Conservation (phyloP, 2,113 vertebrate genomes). For the Chionis minor region DNA sequence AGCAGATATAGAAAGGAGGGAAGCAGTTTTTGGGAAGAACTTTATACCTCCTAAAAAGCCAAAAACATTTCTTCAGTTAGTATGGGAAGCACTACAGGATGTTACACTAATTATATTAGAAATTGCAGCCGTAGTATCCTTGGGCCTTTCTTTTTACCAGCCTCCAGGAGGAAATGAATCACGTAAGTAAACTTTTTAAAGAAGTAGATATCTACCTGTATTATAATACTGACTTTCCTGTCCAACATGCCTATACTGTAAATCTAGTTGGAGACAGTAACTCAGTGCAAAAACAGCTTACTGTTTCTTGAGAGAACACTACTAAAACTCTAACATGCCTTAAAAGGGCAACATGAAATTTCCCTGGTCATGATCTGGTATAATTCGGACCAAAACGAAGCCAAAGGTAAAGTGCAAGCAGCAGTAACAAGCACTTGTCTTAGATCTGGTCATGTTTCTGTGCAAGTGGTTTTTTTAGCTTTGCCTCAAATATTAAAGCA, state of each 20-base stretch:
- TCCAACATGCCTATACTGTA: neutral
- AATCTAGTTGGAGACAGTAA: neutral
- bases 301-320: neutral
- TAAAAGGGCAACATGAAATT: neutral
- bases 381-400: neutral
- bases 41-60: conserved; percentile 99
- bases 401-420: neutral
- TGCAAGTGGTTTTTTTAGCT: neutral
- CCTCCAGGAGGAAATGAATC: conserved; percentile 89
- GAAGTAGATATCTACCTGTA: neutral
- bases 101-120: conserved; percentile 99
- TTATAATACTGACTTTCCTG: neutral
- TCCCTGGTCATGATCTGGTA: neutral
- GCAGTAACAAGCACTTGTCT: neutral
- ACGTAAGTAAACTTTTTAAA: conserved; percentile 77
- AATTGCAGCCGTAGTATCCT: conserved; percentile 98
- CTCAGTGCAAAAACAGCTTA: neutral
- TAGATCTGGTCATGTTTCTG: neutral
- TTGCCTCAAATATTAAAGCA: neutral
- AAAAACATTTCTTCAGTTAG: conserved; percentile 99
- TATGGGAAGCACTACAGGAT: conserved; percentile 99
- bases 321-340: neutral
- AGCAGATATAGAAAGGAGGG: conserved; percentile 94
- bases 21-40: conserved; percentile 93
- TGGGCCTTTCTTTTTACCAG: conserved; percentile 99